phyloP scores from a whole-genome alignment of 2,888 invertebrate species.

The Encarsia formosa region DNA sequence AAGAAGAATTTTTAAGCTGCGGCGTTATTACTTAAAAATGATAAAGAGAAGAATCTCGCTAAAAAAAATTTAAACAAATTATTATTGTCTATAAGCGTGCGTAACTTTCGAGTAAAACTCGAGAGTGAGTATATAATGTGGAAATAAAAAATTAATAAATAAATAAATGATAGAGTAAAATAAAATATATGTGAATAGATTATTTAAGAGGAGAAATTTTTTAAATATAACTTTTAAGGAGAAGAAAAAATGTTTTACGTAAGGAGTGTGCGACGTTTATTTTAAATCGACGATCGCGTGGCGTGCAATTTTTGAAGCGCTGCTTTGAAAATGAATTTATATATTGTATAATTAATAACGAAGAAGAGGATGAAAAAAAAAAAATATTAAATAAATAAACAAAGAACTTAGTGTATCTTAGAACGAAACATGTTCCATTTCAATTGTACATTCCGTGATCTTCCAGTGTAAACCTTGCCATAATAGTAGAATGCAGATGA shows the following conservation, averaged over 20 bases:
- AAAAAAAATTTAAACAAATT: conserved; percentile 12
- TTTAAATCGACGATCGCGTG: conserved; percentile 13
- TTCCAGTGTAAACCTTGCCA: conserved; percentile 16
- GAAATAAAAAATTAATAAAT: conserved; percentile 12
- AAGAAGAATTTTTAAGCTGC: conserved; percentile 11
- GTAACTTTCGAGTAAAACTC: conserved; percentile 21
- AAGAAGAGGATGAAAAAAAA: no score
- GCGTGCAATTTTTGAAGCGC: conserved; percentile 27
- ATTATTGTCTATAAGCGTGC: conserved; percentile 10
- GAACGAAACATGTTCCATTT: conserved; percentile 7
- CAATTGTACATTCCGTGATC: conserved; percentile 21
- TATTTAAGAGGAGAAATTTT: conserved; percentile 2
- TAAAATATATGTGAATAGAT: conserved; percentile 15
- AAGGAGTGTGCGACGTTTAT: conserved; percentile 2
- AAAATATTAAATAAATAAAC: conserved; percentile 5
- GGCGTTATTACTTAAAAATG: conserved; percentile 22
- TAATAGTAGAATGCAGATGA: conserved; percentile 5
- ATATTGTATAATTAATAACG: conserved; percentile 5
- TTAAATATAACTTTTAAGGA: conserved; percentile 6
- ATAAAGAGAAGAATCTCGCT: conserved; percentile 4
- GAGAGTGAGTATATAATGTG: conserved; percentile 10
- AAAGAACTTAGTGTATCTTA: conserved; percentile 2
- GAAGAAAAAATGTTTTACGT: neutral
- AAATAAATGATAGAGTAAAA: no score
- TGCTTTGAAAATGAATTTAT: conserved; percentile 18